These are phyloP conservation scores for Anniella stebbinsi DNA, from an alignment of 2,797 vertebrate genomes.

Conservation along the genomic window DNA sequence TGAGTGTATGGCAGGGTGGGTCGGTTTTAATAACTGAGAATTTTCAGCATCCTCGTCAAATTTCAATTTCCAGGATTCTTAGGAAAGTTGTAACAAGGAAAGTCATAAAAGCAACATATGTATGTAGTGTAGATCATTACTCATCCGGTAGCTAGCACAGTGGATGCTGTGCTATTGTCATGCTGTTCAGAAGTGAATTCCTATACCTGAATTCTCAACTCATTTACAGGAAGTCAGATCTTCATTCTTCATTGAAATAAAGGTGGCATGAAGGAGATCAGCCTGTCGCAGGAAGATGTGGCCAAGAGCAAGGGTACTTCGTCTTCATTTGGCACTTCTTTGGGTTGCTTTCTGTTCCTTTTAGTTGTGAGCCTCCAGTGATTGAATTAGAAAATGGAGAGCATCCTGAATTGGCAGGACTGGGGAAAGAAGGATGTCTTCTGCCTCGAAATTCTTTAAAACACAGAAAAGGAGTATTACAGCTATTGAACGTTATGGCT, in stretches of 20 bases:
- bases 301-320: slow-evolving; percentile 1
- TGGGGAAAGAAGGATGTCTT: slow-evolving; percentile 62
- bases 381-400: slow-evolving; percentile 60
- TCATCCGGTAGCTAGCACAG: no score
- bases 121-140: background rate
- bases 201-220: background rate
- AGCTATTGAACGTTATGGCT: slow-evolving; percentile 55
- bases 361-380: slow-evolving; percentile 58
- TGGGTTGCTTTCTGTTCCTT: slow-evolving; percentile 55
- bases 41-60: background rate
- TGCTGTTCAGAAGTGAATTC: slow-evolving; percentile 1
- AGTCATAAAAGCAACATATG: background rate
- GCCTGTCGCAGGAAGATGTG: slow-evolving; percentile 45
- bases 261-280: slow-evolving; percentile 41
- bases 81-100: background rate
- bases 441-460: slow-evolving; percentile 62
- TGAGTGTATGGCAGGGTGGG: background rate
- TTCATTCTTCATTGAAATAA: slow-evolving; percentile 58
- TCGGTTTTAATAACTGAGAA: background rate
- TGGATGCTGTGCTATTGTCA: no score
- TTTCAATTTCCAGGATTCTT: background rate
- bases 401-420: slow-evolving; percentile 62
- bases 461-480: slow-evolving; percentile 57
- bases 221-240: background rate
- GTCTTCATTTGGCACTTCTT: slow-evolving; percentile 58